Percentiles rank a stretch among this genome's conserved stretches.
Evolutionary conservation across 2,797 vertebrate species (phyloP).

Genomic region (Pogoniulus pusillus): DNA sequence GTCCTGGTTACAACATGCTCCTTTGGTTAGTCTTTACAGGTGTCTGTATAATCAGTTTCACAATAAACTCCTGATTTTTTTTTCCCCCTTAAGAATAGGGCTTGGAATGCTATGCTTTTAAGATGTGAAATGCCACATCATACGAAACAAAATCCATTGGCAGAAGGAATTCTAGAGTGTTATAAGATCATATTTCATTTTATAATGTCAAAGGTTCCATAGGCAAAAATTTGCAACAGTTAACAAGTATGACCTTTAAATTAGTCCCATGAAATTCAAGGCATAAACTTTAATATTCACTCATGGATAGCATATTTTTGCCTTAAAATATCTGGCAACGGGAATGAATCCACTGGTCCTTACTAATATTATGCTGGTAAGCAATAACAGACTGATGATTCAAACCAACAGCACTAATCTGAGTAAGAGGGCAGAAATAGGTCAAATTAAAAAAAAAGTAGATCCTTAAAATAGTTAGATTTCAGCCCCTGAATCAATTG

Average conservation of each 20-base stretch:
- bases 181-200: slow-evolving; percentile 78
- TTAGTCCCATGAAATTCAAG: slow-evolving; percentile 79
- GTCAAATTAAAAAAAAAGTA: background rate
- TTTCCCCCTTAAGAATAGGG: background rate
- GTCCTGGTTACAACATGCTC: background rate
- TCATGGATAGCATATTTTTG: slow-evolving; percentile 28
- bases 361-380: background rate
- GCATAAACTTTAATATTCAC: slow-evolving; percentile 68
- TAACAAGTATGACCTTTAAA: slow-evolving; percentile 76
- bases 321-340: background rate
- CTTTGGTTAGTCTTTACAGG: slow-evolving; percentile 9
- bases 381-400: background rate
- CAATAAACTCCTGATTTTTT: slow-evolving; percentile 8
- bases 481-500: background rate
- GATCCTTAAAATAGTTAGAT: background rate
- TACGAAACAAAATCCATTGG: slow-evolving; percentile 74
- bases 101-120: slow-evolving; percentile 67
- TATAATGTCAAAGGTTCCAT: slow-evolving; percentile 73
- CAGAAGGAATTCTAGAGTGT: slow-evolving; percentile 71
- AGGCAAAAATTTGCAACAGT: slow-evolving; percentile 77
- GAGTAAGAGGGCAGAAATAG: background rate
- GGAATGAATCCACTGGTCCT: background rate
- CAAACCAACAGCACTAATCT: background rate
- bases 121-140: slow-evolving; percentile 65
- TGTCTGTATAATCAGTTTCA: slow-evolving; percentile 49